These are phyloP conservation scores for Tipula helvola DNA, from an alignment of 2,888 invertebrate species.

Conservation along the genomic window DNA sequence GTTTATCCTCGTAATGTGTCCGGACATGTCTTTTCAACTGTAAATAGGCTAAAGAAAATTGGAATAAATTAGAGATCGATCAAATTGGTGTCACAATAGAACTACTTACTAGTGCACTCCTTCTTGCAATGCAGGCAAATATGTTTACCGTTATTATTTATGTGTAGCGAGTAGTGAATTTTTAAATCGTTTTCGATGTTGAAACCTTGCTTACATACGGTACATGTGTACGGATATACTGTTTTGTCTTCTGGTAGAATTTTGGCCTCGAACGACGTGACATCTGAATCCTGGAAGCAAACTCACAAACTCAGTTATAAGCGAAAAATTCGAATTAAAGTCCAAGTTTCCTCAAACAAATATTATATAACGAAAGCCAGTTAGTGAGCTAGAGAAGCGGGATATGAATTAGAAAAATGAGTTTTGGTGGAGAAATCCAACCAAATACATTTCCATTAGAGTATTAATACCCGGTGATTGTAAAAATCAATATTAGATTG, in stretches of 20 bases:
- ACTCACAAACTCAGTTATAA: no score
- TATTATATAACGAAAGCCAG: no score
- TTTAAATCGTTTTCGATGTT: conserved; percentile 37
- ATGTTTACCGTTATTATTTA: conserved; percentile 27
- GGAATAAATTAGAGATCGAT: background rate
- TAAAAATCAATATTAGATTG: no score
- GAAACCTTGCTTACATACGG: conserved; percentile 37
- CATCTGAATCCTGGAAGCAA: background rate
- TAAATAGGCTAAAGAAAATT: conserved; percentile 23
- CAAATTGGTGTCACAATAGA: background rate
- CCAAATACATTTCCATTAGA: no score
- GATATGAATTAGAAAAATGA: no score
- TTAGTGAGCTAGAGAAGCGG: no score
- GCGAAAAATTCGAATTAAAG: no score
- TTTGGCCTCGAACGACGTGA: background rate
- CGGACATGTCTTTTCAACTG: conserved; percentile 40
- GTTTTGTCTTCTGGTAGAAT: background rate
- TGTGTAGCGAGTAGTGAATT: conserved; percentile 39
- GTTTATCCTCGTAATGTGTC: conserved; percentile 41
- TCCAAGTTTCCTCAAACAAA: no score
- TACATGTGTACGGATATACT: conserved; percentile 26
- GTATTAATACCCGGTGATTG: no score
- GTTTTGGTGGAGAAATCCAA: no score
- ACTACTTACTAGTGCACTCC: conserved; percentile 36
- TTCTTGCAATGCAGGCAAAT: conserved; percentile 40